phyloP scores from a whole-genome alignment of 2,113 vertebrate genomes.

The Gobiocypris rarus region DNA sequence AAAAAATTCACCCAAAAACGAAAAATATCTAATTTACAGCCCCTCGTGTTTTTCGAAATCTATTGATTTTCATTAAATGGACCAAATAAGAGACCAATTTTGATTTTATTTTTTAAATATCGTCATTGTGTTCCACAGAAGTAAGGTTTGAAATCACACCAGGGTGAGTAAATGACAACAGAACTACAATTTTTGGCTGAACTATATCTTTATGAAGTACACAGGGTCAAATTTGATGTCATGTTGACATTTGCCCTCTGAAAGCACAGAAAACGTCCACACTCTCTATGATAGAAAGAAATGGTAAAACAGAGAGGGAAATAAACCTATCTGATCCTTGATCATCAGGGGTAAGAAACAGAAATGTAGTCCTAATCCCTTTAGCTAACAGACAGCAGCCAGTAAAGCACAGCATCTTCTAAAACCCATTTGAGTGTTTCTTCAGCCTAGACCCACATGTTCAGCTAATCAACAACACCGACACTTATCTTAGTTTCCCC shows the following conservation, averaged over 20 bases:
- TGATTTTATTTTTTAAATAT: no score
- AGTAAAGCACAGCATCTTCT: constrained; percentile 36
- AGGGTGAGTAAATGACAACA: neutral
- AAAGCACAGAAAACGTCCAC: neutral
- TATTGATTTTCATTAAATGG: neutral
- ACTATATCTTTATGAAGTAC: neutral
- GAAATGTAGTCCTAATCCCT: constrained; percentile 45
- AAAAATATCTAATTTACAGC: neutral
- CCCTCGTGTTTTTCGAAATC: neutral
- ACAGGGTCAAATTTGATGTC: neutral
- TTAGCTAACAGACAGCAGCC: constrained; percentile 40
- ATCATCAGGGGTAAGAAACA: constrained; percentile 41
- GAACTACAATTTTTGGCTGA: neutral
- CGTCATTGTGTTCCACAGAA: neutral
- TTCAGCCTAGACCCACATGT: constrained; percentile 21
- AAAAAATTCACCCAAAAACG: no score
- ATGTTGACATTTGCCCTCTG: neutral
- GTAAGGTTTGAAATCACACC: neutral
- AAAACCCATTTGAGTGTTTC: constrained; percentile 50
- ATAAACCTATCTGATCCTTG: neutral
- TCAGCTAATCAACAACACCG: constrained; percentile 48
- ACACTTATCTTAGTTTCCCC: constrained; percentile 25
- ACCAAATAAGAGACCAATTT: no score
- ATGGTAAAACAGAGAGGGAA: neutral
- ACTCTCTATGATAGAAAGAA: neutral